phyloP scores from a whole-genome alignment of 2,888 invertebrate genomes.

The Melangyna quadrimaculata region DNA sequence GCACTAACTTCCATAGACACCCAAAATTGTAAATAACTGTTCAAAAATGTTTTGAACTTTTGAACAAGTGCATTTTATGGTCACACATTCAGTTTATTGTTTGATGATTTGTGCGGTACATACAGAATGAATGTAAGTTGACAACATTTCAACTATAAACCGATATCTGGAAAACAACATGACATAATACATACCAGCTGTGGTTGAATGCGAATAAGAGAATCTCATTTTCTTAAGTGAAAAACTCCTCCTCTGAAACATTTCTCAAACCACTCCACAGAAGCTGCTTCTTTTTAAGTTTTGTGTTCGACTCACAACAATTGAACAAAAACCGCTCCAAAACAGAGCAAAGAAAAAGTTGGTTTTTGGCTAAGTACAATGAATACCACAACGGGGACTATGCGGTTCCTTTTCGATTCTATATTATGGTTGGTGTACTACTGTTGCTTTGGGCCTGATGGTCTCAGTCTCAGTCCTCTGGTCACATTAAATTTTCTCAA shows the following conservation, averaged over 20 bases:
- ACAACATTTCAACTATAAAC: background rate
- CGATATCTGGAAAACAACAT: background rate
- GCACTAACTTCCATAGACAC: too few relatives aligned
- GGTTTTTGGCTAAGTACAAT: slow-evolving; percentile 28
- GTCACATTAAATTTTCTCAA: slow-evolving; percentile 55
- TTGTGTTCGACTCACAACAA: slow-evolving; percentile 22
- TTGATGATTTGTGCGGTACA: too few relatives aligned
- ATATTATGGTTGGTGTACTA: background rate
- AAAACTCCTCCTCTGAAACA: slow-evolving; percentile 24
- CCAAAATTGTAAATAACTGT: too few relatives aligned
- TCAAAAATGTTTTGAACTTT: too few relatives aligned
- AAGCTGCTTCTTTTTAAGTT: slow-evolving; percentile 20
- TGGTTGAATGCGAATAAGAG: slow-evolving; percentile 1
- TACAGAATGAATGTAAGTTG: background rate
- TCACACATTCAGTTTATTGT: too few relatives aligned
- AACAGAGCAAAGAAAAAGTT: slow-evolving; percentile 13
- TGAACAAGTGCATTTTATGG: too few relatives aligned
- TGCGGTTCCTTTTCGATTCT: slow-evolving; percentile 46
- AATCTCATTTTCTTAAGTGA: slow-evolving; percentile 35
- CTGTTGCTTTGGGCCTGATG: background rate
- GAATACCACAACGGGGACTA: slow-evolving; percentile 34
- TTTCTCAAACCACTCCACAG: slow-evolving; percentile 1
- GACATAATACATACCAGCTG: too few relatives aligned
- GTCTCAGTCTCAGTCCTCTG: background rate
- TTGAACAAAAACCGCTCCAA: slow-evolving; percentile 29